Evolutionary conservation across 2,113 vertebrate species (phyloP), one percentile per base, ranked within the genome.

Genomic region (Alethe diademata): DNA sequence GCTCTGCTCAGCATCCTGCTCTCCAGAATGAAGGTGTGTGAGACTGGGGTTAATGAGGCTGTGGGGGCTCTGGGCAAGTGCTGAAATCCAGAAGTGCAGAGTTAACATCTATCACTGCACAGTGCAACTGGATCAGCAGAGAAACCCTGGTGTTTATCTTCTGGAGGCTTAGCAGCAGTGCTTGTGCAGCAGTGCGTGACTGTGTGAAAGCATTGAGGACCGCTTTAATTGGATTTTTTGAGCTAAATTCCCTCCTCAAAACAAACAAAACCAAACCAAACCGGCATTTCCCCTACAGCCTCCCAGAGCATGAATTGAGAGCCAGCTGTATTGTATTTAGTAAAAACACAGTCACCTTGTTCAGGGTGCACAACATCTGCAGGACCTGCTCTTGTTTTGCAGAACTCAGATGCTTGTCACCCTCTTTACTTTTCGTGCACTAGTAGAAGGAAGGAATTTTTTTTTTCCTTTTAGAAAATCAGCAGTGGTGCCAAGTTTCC

Each of bases 391-490:
- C 45, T 73, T 36, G 61, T 43, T 80, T 38, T 36, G 53, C 69
- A 61, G 35, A 69, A 14, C 61, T 81, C 6, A 0, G 14, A 10
- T 36, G 19, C 43, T 88, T 84, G 72, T 62, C 86, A 56, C 43
- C 33, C 16, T 69, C 74, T 64, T 23, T 9, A 6, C 65, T 71
- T 66, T 24, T 17, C 23, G 1, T 82, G 66, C 54, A 58, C 24
- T 3, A 35, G 43, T 5, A 87, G 66, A 18, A 76, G 66, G 47
- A 84, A 86, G 45, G 58, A 15, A 1, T n/a, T 14, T 43, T 54
- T 85, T 78, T 80, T 83, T 78, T 42, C 33, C 31, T 43, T 67
- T 75, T 14, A 54, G 71, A 67, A 94, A 93, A 82, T 17, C 57
- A 70, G 29, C 70, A 45, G 78, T 0, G 5, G 62, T 85, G 78